phyloP scores from a whole-genome alignment of 2,888 invertebrate species.

The Hipparchia semele region DNA sequence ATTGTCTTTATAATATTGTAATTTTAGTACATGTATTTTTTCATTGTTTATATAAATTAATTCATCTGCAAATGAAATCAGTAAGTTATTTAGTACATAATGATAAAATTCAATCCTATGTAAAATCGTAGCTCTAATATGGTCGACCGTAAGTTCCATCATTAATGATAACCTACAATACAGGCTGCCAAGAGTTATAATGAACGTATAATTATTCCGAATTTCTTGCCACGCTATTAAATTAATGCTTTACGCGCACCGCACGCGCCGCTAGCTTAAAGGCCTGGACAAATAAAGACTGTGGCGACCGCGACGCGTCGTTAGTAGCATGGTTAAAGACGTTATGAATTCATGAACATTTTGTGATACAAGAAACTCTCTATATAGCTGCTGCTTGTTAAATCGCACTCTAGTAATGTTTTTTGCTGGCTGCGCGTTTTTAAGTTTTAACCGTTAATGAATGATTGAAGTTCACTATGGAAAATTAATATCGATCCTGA shows the following conservation, averaged over 20 bases:
- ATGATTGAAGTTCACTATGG: no score
- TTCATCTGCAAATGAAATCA: no score
- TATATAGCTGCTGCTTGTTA: no score
- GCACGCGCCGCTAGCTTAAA: constrained; percentile 42
- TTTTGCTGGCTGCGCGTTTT: no score
- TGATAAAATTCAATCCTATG: neutral
- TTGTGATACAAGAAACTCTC: neutral
- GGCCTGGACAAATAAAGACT: neutral
- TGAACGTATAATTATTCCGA: constrained; percentile 61
- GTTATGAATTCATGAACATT: neutral
- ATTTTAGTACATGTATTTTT: no score
- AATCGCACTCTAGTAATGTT: no score
- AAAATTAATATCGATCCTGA: no score
- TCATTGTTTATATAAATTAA: no score
- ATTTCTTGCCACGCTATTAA: constrained; percentile 67
- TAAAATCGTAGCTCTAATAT: neutral
- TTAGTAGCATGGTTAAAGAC: neutral
- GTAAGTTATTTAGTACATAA: no score
- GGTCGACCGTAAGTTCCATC: neutral
- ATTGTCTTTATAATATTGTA: no score
- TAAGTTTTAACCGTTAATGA: no score
- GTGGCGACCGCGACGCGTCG: neutral
- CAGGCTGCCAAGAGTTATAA: constrained; percentile 30
- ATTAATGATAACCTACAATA: constrained; percentile 49
- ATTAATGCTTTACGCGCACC: constrained; percentile 66